Conservation (phyloP, 2,113 vertebrate genomes). For the Paramormyrops kingsleyae region DNA sequence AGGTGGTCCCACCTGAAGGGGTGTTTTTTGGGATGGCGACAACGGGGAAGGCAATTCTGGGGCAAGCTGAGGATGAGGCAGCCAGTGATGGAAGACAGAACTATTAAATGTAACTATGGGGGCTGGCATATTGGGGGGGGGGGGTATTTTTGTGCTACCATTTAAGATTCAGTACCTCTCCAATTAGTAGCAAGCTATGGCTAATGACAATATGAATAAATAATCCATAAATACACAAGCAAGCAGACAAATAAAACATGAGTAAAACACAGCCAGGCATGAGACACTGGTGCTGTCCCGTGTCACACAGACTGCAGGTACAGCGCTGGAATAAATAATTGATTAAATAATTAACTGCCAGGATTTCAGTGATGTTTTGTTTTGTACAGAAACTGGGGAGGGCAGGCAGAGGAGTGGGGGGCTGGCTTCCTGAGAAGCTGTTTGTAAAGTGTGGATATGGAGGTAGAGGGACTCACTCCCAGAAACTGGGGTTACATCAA, state of each 20-base stretch:
- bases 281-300: background rate
- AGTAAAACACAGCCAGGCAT: background rate
- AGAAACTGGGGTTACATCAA: background rate
- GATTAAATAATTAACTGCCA: background rate
- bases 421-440: background rate
- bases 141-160: background rate
- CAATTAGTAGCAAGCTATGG: background rate
- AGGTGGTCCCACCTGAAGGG: background rate
- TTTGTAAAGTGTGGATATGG: background rate
- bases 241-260: background rate
- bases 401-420: background rate
- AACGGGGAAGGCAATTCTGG: background rate
- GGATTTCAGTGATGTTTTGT: background rate
- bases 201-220: background rate
- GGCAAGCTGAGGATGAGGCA: background rate
- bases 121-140: background rate
- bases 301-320: background rate
- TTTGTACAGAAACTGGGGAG: background rate
- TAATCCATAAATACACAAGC: background rate
- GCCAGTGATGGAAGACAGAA: background rate
- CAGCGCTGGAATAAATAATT: background rate
- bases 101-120: background rate
- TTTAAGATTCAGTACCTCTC: background rate
- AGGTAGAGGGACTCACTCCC: background rate
- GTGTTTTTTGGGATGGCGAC: background rate